Conservation (phyloP, 2,797 vertebrate species). For the Poeciliopsis presidionis region DNA sequence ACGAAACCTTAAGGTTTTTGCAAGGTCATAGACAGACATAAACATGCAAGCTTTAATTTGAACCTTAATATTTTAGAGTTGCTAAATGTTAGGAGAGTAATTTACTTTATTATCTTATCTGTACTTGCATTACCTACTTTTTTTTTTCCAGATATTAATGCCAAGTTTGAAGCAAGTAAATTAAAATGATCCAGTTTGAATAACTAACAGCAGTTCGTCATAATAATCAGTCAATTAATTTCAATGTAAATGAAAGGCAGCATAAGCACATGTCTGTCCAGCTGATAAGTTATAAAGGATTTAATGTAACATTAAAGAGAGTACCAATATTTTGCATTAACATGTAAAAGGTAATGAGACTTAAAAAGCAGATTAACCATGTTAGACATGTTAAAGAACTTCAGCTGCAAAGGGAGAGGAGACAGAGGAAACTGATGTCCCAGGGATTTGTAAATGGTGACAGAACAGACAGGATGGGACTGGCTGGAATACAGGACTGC, state of each 20-base stretch:
- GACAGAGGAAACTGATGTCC: slow-evolving; percentile 11
- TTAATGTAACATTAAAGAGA: neutral
- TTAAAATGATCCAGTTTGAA: neutral
- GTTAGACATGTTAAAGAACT: neutral
- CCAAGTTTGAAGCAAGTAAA: neutral
- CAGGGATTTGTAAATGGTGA: slow-evolving; percentile 37
- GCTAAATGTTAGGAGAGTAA: neutral
- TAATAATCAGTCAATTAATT: too few relatives aligned
- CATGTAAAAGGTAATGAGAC: neutral
- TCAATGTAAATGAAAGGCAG: neutral
- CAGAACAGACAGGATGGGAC: neutral
- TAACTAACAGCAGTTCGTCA: too few relatives aligned
- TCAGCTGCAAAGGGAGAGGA: neutral
- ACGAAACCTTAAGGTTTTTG: neutral
- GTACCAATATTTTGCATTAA: neutral
- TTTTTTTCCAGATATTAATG: neutral
- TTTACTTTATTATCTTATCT: neutral
- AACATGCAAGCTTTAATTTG: neutral
- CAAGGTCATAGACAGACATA: neutral
- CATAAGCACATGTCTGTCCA: neutral
- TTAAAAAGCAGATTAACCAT: neutral
- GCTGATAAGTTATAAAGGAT: neutral
- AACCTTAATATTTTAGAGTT: neutral
- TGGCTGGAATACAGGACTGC: slow-evolving; percentile 9
- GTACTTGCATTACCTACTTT: neutral